Evolutionary conservation across 2,113 vertebrate genomes (phyloP).

Genomic region (Xenopus laevis): DNA sequence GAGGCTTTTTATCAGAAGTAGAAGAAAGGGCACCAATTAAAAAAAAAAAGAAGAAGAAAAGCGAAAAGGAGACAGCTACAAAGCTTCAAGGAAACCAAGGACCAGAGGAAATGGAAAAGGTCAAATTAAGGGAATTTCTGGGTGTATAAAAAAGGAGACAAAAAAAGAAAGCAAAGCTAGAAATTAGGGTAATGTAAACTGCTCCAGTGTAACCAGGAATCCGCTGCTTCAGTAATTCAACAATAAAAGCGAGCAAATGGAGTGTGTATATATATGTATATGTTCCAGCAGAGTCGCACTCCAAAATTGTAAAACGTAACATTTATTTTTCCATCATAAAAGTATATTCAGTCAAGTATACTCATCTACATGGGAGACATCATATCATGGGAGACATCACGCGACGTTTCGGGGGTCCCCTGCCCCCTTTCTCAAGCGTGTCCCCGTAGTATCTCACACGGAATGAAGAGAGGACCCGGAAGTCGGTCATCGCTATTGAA

Average conservation of each 20-base stretch:
- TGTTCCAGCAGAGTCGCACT: too few relatives aligned
- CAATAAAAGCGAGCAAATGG: conserved; percentile 49
- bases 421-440: too few relatives aligned
- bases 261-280: too few relatives aligned
- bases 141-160: neutral
- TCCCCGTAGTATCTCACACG: too few relatives aligned
- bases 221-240: conserved; percentile 32
- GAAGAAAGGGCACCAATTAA: conserved; percentile 48
- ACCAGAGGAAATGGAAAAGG: conserved; percentile 30
- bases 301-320: too few relatives aligned
- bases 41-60: conserved; percentile 37
- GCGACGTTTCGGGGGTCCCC: too few relatives aligned
- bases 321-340: too few relatives aligned
- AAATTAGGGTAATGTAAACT: conserved; percentile 23
- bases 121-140: conserved; percentile 32
- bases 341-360: too few relatives aligned
- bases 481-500: too few relatives aligned
- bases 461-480: too few relatives aligned
- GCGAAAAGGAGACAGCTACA: conserved; percentile 20
- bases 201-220: conserved; percentile 11
- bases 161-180: neutral
- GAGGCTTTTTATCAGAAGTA: conserved; percentile 49
- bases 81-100: conserved; percentile 28
- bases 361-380: too few relatives aligned
- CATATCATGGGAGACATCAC: too few relatives aligned